A percentile compares a stretch with the other conserved stretches of the same genome.
phyloP scores from a whole-genome alignment of 2,888 invertebrate genomes.

The Neuroscelio doddi region DNA sequence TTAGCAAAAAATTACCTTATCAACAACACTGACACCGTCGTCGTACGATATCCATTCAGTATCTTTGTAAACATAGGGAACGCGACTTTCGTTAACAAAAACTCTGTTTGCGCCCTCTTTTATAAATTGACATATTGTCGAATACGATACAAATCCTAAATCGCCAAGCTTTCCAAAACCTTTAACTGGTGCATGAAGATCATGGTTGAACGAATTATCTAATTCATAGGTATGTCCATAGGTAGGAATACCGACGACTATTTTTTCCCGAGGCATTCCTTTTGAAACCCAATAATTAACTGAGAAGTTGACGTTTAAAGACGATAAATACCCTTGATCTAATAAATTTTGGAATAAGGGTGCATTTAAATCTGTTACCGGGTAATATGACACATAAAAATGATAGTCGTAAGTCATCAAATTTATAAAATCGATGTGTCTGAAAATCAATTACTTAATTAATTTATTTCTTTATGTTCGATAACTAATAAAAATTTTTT shows the following conservation, averaged over 20 bases:
- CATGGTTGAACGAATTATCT: constrained; percentile 79
- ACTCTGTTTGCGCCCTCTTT: constrained; percentile 74
- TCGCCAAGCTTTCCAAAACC: constrained; percentile 80
- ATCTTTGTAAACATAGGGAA: constrained; percentile 82
- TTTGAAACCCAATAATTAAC: constrained; percentile 83
- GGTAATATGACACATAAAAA: constrained; percentile 82
- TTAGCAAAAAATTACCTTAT: constrained; percentile 77
- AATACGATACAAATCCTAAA: constrained; percentile 81
- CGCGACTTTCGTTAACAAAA: constrained; percentile 81
- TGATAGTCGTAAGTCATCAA: constrained; percentile 96
- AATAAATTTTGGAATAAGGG: constrained; percentile 79
- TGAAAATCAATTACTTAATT: too few species aligned
- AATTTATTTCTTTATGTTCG: too few species aligned
- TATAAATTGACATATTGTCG: constrained; percentile 81
- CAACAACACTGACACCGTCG: constrained; percentile 79
- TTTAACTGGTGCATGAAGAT: constrained; percentile 80
- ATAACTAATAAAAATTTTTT: too few species aligned
- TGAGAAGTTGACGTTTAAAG: constrained; percentile 87
- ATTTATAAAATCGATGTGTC: constrained; percentile 87
- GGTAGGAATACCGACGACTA: constrained; percentile 89
- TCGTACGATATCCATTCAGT: constrained; percentile 91
- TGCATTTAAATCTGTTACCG: constrained; percentile 89
- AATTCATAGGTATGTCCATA: constrained; percentile 83
- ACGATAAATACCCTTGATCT: constrained; percentile 79
- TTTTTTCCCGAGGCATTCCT: constrained; percentile 84